These are phyloP conservation scores for Amblyraja radiata DNA, from an alignment of 2,797 vertebrate genomes.

Conservation along the genomic window DNA sequence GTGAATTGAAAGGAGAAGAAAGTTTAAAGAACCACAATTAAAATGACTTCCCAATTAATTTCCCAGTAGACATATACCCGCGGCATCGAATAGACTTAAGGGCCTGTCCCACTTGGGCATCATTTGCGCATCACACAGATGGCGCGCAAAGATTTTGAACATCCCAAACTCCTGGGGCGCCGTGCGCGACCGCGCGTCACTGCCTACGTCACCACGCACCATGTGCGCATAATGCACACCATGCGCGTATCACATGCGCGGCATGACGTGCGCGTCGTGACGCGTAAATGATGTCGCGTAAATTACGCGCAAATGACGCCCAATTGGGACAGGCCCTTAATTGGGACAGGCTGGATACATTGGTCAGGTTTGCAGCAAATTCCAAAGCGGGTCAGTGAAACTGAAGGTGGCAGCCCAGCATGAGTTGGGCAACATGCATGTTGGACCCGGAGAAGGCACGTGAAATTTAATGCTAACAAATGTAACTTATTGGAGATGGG, in stretches of 20 bases:
- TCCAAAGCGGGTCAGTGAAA: background rate
- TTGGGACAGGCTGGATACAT: background rate
- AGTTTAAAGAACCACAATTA: constrained; percentile 35
- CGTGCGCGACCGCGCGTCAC: too few relatives aligned
- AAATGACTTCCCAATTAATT: constrained; percentile 35
- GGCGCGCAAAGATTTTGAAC: too few relatives aligned
- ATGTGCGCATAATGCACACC: too few relatives aligned
- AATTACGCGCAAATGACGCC: too few relatives aligned
- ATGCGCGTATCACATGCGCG: too few relatives aligned
- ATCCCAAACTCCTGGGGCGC: too few relatives aligned
- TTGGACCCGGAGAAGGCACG: background rate
- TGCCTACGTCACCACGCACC: too few relatives aligned
- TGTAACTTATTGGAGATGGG: background rate
- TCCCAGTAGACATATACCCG: constrained; percentile 25
- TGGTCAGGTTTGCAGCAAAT: constrained; percentile 19
- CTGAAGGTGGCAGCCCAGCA: background rate
- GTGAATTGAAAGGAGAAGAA: constrained; percentile 34
- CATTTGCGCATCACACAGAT: too few relatives aligned
- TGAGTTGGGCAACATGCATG: background rate
- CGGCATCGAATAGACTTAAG: background rate
- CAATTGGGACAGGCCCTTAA: background rate
- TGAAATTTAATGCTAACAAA: constrained; percentile 20
- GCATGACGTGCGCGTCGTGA: too few relatives aligned
- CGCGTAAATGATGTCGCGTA: too few relatives aligned
- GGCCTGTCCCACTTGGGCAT: too few relatives aligned